These are phyloP conservation scores for Bufotes viridis DNA, from an alignment of 2,797 vertebrate species.

Conservation along the genomic window DNA sequence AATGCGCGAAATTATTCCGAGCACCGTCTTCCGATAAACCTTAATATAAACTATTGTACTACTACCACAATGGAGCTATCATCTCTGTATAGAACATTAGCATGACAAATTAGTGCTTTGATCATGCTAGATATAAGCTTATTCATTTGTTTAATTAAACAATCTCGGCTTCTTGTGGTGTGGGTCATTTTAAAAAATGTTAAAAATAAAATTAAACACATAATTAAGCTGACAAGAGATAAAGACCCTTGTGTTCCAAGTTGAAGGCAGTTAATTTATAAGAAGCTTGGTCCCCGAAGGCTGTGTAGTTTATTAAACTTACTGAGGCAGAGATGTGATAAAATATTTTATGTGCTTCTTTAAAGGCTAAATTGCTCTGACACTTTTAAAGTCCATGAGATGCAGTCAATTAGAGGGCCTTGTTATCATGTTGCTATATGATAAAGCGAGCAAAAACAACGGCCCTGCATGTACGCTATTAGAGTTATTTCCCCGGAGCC, in stretches of 20 bases:
- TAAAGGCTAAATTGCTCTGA: slow-evolving; percentile 78
- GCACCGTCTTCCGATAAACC: slow-evolving; percentile 68
- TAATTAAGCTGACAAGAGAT: slow-evolving; percentile 95
- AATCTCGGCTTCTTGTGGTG: slow-evolving; percentile 81
- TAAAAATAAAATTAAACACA: slow-evolving; percentile 97
- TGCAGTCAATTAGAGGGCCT: slow-evolving; percentile 84
- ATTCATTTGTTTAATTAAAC: slow-evolving; percentile 98
- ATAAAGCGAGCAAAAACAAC: slow-evolving; percentile 68
- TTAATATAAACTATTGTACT: slow-evolving; percentile 64
- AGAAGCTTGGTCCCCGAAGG: slow-evolving; percentile 86
- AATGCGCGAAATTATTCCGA: slow-evolving; percentile 56
- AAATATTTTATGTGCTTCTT: slow-evolving; percentile 91
- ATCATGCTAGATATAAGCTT: slow-evolving; percentile 82
- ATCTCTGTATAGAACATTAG: slow-evolving; percentile 73
- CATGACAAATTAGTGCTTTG: slow-evolving; percentile 87
- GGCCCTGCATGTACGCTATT: slow-evolving; percentile 43
- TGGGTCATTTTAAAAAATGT: slow-evolving; percentile 91
- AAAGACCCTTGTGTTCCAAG: slow-evolving; percentile 86
- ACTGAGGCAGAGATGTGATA: slow-evolving; percentile 84
- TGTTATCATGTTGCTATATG: slow-evolving; percentile 82
- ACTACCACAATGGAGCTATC: slow-evolving; percentile 68
- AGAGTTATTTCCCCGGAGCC: slow-evolving; percentile 50
- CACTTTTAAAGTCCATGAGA: slow-evolving; percentile 78
- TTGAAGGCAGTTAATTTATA: slow-evolving; percentile 91
- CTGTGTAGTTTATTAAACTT: slow-evolving; percentile 94